Percentiles rank a stretch among this genome's conserved stretches.
Conservation (phyloP, 2,113 vertebrate genomes). For the Campylomormyrus numenius region DNA sequence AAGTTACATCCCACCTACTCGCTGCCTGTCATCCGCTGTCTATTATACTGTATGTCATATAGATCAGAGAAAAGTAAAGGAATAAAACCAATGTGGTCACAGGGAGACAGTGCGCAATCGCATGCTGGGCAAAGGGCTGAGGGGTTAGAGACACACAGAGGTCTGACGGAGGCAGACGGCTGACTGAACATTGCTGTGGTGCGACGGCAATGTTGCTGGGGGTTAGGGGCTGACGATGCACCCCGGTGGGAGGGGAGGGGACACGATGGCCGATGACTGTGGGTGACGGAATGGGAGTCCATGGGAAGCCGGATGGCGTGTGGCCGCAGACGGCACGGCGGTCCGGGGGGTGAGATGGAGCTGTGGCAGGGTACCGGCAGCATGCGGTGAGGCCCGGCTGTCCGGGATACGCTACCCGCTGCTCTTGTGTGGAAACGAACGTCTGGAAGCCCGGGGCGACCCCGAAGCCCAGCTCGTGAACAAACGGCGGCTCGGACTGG, state of each 20-base stretch:
- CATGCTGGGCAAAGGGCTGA: slow-evolving; percentile 8
- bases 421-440: slow-evolving; percentile 68
- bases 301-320: slow-evolving; percentile 33
- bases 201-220: slow-evolving; percentile 5
- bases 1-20: neutral
- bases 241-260: neutral
- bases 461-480: slow-evolving; percentile 62
- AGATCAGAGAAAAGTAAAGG: neutral
- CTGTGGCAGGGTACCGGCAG: slow-evolving; percentile 34
- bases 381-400: slow-evolving; percentile 48
- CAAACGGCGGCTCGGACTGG: slow-evolving; percentile 61
- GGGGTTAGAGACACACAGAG: neutral
- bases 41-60: neutral
- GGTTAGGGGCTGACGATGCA: neutral
- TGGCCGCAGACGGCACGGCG: slow-evolving; percentile 32
- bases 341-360: neutral
- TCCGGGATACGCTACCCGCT: slow-evolving; percentile 57
- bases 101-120: neutral
- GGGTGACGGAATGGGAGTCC: slow-evolving; percentile 25
- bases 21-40: neutral
- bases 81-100: neutral
- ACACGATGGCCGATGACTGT: slow-evolving; percentile 27
- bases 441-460: slow-evolving; percentile 71
- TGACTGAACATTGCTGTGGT: slow-evolving; percentile 2
- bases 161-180: neutral